These are phyloP conservation scores for Leptodirus hochenwartii DNA, from an alignment of 2,888 invertebrate genomes.

Conservation along the genomic window DNA sequence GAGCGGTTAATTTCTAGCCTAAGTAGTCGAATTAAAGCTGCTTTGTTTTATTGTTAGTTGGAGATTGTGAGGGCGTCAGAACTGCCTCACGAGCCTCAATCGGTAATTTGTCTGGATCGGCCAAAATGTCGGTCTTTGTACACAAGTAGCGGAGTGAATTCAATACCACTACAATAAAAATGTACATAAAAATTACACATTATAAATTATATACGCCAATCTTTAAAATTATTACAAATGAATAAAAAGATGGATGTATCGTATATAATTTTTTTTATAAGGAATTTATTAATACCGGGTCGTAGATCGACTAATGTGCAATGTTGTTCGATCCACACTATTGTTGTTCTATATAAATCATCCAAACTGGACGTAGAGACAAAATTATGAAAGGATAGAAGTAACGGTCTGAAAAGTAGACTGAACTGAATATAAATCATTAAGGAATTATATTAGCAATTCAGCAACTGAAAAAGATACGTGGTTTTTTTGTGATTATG, in stretches of 20 bases:
- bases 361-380: conserved; percentile 83
- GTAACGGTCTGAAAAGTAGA: conserved; percentile 72
- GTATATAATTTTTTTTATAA: neutral
- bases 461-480: conserved; percentile 5
- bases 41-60: no score
- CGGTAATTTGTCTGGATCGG: conserved; percentile 72
- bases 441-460: conserved; percentile 7
- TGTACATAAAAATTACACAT: no score
- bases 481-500: no score
- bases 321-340: conserved; percentile 91
- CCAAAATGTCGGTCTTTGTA: conserved; percentile 82
- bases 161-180: conserved; percentile 58
- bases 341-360: conserved; percentile 79
- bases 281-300: conserved; percentile 60
- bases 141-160: conserved; percentile 80
- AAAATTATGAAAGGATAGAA: conserved; percentile 79
- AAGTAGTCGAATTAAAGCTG: no score
- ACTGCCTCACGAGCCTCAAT: conserved; percentile 44
- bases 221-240: no score
- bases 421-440: conserved; percentile 52
- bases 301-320: conserved; percentile 87
- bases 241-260: no score
- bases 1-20: no score
- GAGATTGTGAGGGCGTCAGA: no score
- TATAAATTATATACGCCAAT: no score